Evolutionary conservation across 92 coral and sea anemone genomes (phyloP), one percentile per base, ranked within the genome.

Genomic region (Heliopora coerulea): DNA sequence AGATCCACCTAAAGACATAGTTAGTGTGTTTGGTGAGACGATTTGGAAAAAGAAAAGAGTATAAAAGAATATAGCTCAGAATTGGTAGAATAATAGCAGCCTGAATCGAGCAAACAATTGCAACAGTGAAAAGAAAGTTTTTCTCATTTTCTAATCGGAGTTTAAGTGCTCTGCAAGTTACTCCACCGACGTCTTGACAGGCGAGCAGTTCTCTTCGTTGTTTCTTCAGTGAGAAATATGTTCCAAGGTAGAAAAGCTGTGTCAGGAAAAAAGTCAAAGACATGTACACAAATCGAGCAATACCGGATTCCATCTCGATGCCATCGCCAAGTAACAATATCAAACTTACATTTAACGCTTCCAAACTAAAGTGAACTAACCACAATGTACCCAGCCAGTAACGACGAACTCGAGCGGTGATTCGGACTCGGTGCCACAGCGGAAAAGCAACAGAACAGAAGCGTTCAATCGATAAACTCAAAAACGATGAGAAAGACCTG

Each of bases 391-490:
- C 7, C 1, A 68, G 18, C 58, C 75, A 68, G 15, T 49, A 68
- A 3, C 75, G 75, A 30, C 59, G 46, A 6, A 25, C 59, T 3
- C 41, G 21, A 26, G 41, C 15, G 3, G 75, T 68, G 0, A 68
- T 25, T 12, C 44, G 0, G 3, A 49, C 44, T 0, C 75, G 75
- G 15, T 68, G 75, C 75, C 75, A 68, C 1, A 68, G 27, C 0
- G 75, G 75, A 32, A n/a, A 68, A 48, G 59, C 40, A 5, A 68
- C 75, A 0, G 60, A 68, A 1, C 56, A 46, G 46, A 15, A 48
- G 30, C 75, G 37, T 19, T 68, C 75, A 26, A 27, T 28, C 15
- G 59, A 52, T 20, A 68, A 54, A 46, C 75, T 46, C 1, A 68
- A 19, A 29, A 41, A 68, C 34, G 11, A 37, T 4, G 11, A 11